phyloP scores from a whole-genome alignment of 2,797 vertebrate genomes.

The Myripristis jacobus region DNA sequence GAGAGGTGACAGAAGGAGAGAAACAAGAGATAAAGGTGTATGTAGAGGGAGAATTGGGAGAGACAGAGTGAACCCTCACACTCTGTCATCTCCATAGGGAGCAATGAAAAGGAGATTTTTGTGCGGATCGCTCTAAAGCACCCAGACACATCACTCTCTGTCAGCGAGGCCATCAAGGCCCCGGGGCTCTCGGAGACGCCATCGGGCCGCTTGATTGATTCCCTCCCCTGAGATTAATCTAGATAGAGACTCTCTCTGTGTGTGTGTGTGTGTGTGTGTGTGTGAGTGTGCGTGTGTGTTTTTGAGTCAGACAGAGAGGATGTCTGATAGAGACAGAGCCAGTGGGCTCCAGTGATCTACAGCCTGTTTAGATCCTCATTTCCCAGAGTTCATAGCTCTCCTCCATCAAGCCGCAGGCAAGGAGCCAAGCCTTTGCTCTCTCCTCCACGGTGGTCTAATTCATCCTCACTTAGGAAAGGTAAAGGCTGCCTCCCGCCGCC shows the following conservation, averaged over 20 bases:
- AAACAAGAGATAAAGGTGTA: not conserved
- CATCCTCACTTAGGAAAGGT: constrained; percentile 65
- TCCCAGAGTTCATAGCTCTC: constrained; percentile 77
- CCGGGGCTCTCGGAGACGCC: constrained; percentile 47
- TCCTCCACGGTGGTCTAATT: constrained; percentile 58
- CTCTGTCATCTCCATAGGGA: constrained; percentile 43
- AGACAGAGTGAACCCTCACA: constrained; percentile 14
- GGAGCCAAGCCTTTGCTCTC: constrained; percentile 60
- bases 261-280: constrained; percentile 40
- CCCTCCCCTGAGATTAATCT: constrained; percentile 75
- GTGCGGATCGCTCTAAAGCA: constrained; percentile 51
- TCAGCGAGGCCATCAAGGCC: constrained; percentile 64
- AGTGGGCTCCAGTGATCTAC: constrained; percentile 76
- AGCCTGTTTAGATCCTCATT: constrained; percentile 80
- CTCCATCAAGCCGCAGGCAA: constrained; percentile 73
- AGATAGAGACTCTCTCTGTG: constrained; percentile 62
- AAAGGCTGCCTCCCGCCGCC: constrained; percentile 55
- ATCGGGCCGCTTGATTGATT: constrained; percentile 76
- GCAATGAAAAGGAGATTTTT: constrained; percentile 60
- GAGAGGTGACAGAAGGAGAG: not conserved
- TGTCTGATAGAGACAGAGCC: constrained; percentile 64
- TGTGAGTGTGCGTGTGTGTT: constrained; percentile 39
- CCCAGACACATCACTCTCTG: constrained; percentile 65
- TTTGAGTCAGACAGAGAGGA: constrained; percentile 34
- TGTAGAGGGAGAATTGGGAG: not conserved